Evolutionary conservation across 1,140 invertebrate species (phyloP), one percentile per base, ranked within the genome.

Genomic region (Papilio machaon): DNA sequence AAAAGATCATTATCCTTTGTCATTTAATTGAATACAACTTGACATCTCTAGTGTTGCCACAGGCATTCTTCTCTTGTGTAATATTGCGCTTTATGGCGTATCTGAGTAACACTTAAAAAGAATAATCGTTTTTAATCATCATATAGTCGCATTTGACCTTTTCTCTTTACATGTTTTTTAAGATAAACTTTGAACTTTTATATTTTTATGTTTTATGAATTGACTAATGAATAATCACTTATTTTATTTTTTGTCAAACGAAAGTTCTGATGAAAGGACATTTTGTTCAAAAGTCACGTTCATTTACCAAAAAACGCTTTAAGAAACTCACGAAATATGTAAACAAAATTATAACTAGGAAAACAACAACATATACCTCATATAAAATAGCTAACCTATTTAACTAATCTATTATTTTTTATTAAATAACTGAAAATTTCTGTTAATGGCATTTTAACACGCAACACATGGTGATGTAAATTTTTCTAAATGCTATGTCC

Each of bases 1-100:
- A 79, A 83, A 64, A 79, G 70, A 81, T 60, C 54, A 81, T 76
- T 80, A 81, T 83, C 80, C 77, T 81, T 83, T 83, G 82, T 81
- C 76, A 74, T 54, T n/a, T 43, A 76, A 30, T 52, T 81, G 43
- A 43, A 54, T 73, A 73, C 75, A 46, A 49, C 60, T 49, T 79
- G 58, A 79, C 76, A 79, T 79, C 58, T 70, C 46, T 15, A 30
- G n/a, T 78, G 52, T 79, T 79, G 77, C 77, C 35, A 47, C n/a
- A 79, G 10, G 58, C 76, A 43, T 78, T 78, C 60, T 64, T 47
- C 9, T 67, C 58, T 79, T 67, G 38, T 23, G 58, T 64, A 64
- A 78, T 10, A 67, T 76, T 52, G 19, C n/a, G 58, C 58, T 79
- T 46, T 79, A 79, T 79, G 17, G 38, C 54, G 76, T 15, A 67